Conservation (phyloP, 2,113 vertebrate genomes). For the Echinops telfairi region DNA sequence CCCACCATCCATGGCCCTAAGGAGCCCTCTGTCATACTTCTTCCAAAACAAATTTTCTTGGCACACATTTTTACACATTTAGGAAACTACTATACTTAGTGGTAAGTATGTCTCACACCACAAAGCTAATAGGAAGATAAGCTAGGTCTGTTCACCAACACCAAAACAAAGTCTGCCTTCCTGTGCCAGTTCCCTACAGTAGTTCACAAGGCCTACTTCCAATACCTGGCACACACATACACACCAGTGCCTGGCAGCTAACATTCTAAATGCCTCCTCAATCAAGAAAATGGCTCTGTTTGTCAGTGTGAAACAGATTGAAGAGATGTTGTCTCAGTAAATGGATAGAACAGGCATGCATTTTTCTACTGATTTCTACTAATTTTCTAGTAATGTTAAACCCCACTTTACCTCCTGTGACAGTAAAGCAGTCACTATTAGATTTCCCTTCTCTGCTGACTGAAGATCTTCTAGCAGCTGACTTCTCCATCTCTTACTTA, state of each 20-base stretch:
- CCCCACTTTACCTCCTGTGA: background rate
- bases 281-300: slow-evolving; percentile 28
- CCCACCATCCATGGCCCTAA: too few relatives aligned
- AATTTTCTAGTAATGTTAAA: background rate
- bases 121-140: background rate
- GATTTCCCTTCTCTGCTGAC: background rate
- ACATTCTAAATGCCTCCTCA: slow-evolving; percentile 5
- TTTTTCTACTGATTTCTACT: background rate
- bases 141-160: background rate
- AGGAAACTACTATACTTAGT: background rate
- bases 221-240: background rate
- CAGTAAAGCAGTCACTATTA: background rate
- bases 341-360: background rate
- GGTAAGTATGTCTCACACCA: background rate
- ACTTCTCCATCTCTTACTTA: background rate
- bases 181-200: background rate
- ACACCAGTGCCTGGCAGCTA: background rate
- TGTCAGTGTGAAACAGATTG: background rate
- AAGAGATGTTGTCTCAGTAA: background rate
- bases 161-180: background rate
- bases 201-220: background rate
- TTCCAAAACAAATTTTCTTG: too few relatives aligned
- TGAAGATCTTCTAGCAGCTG: background rate
- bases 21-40: too few relatives aligned
- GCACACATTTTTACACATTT: background rate